Evolutionary conservation across 1,140 invertebrate genomes (phyloP).

Genomic region (Nephila pilipes): DNA sequence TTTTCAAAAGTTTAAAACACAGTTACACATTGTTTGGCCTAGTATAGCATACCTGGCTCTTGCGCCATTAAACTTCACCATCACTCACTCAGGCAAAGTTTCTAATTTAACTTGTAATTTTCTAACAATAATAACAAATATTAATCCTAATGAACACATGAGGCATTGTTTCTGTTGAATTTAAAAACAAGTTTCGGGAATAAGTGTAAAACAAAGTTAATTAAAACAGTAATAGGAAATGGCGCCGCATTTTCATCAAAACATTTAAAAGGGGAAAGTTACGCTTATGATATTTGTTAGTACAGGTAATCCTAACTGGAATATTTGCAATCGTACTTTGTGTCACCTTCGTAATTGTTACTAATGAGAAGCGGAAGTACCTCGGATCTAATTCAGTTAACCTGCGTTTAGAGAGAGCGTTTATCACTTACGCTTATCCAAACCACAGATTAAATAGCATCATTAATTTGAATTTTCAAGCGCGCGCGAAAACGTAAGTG

Average conservation of each 20-base stretch:
- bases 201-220: neutral
- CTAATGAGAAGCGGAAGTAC: neutral
- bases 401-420: neutral
- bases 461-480: constrained; percentile 53
- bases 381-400: constrained; percentile 42
- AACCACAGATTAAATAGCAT: neutral
- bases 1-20: no score
- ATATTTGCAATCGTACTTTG: neutral
- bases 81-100: no score
- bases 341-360: constrained; percentile 14
- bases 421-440: constrained; percentile 36
- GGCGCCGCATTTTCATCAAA: neutral
- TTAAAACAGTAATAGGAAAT: neutral
- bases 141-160: no score
- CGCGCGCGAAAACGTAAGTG: neutral
- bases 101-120: no score
- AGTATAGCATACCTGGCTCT: no score
- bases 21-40: no score
- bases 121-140: no score
- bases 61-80: no score
- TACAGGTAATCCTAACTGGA: neutral
- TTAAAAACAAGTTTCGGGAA: neutral
- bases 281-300: neutral
- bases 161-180: neutral
- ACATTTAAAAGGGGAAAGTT: neutral